These are phyloP conservation scores for Eilema sororculum DNA, from an alignment of 2,888 invertebrate genomes.

Conservation along the genomic window DNA sequence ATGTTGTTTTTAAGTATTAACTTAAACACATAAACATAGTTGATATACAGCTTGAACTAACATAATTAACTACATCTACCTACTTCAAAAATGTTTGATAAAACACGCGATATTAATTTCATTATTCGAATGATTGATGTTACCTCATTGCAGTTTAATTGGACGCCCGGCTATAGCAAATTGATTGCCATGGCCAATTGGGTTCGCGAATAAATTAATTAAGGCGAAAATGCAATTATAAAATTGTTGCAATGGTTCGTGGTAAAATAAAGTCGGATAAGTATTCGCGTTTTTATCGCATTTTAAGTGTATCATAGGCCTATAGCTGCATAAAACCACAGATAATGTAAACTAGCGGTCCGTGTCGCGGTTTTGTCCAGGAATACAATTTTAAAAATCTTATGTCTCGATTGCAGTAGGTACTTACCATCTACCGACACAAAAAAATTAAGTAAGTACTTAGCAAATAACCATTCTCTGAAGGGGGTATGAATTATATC, in stretches of 20 bases:
- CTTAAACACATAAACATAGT: conserved; percentile 23
- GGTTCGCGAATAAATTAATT: conserved; percentile 51
- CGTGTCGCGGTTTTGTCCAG: too few species aligned
- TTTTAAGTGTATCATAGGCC: conserved; percentile 9
- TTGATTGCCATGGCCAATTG: conserved; percentile 50
- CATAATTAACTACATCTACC: conserved; percentile 27
- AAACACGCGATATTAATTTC: conserved; percentile 28
- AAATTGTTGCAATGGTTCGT: conserved; percentile 16
- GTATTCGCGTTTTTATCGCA: conserved; percentile 5
- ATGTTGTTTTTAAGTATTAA: not conserved
- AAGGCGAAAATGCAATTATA: conserved; percentile 45
- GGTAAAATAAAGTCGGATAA: not conserved
- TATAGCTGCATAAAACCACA: not conserved
- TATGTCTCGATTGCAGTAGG: too few species aligned
- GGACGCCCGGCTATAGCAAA: conserved; percentile 46
- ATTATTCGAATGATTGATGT: conserved; percentile 43
- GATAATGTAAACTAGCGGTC: not conserved
- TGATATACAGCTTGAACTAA: not conserved
- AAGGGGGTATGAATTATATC: too few species aligned
- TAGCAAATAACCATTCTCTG: too few species aligned
- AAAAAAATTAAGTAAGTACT: too few species aligned
- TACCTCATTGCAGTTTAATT: conserved; percentile 48
- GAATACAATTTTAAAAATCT: too few species aligned
- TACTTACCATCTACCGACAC: too few species aligned
- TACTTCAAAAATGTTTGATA: conserved; percentile 2